A percentile compares a stretch with the other conserved stretches of the same genome.
phyloP scores from a whole-genome alignment of 2,113 vertebrate genomes.

The Myotis davidii region DNA sequence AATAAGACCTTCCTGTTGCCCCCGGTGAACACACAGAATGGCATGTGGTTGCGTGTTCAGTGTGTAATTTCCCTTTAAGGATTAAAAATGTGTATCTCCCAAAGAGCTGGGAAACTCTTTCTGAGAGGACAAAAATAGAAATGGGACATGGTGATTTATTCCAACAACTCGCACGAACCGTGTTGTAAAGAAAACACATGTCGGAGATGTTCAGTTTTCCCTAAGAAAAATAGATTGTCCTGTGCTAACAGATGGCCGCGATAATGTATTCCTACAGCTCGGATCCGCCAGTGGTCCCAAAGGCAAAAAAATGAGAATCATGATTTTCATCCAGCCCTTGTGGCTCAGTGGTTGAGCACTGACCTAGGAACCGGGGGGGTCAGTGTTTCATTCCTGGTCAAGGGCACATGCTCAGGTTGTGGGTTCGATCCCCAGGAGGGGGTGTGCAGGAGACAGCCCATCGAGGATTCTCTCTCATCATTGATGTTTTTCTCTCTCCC shows the following conservation, averaged over 20 bases:
- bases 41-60: background rate
- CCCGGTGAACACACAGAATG: background rate
- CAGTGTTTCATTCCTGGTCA: too few species aligned
- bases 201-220: background rate
- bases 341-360: too few species aligned
- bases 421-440: too few species aligned
- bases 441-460: too few species aligned
- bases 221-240: background rate
- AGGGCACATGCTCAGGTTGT: too few species aligned
- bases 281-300: background rate
- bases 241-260: background rate
- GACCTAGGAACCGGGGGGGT: too few species aligned
- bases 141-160: background rate
- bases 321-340: too few species aligned
- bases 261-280: background rate
- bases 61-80: background rate
- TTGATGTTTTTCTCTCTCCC: too few species aligned
- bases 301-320: background rate
- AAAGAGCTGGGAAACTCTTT: background rate
- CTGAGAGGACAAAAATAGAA: background rate
- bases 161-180: background rate
- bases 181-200: constrained; percentile 31
- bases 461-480: too few species aligned
- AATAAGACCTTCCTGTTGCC: background rate
- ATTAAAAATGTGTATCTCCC: background rate